A percentile compares a stretch with the other conserved stretches of the same genome.
These are phyloP conservation scores for Odontocolon sp. DNA, from an alignment of 2,888 invertebrate genomes.

Conservation along the genomic window DNA sequence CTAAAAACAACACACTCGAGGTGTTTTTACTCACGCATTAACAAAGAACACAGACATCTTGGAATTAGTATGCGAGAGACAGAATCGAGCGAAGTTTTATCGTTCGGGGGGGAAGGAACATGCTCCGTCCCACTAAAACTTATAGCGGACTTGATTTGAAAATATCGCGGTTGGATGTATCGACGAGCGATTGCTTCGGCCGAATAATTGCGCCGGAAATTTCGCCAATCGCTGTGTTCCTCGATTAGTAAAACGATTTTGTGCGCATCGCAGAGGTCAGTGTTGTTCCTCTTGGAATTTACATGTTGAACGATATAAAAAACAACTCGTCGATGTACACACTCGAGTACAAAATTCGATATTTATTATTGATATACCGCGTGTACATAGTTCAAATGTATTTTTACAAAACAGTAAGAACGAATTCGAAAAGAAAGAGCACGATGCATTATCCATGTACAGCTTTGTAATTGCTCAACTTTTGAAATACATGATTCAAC, in stretches of 20 bases:
- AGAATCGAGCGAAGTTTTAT: constrained; percentile 9
- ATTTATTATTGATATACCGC: no score
- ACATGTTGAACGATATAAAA: no score
- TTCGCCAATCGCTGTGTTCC: constrained; percentile 61
- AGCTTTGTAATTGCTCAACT: constrained; percentile 75
- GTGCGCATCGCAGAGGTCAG: constrained; percentile 17
- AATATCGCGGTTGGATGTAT: constrained; percentile 55
- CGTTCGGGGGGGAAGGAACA: constrained; percentile 15
- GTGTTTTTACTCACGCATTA: constrained; percentile 85
- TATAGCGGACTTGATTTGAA: constrained; percentile 42
- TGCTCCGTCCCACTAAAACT: constrained; percentile 2
- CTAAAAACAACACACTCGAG: constrained; percentile 70
- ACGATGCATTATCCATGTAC: constrained; percentile 68
- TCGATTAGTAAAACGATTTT: constrained; percentile 39
- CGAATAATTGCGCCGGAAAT: constrained; percentile 64
- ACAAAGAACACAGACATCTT: constrained; percentile 88
- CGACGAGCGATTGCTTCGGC: constrained; percentile 60
- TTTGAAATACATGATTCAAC: constrained; percentile 86
- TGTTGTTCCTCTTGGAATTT: no score
- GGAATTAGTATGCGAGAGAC: constrained; percentile 62
- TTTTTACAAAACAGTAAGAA: not conserved
- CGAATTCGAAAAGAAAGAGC: not conserved
- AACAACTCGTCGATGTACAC: no score
- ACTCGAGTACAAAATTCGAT: no score
- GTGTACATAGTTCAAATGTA: constrained; percentile 6